A percentile compares a stretch with the other conserved stretches of the same genome.
These are phyloP conservation scores for Boleophthalmus pectinirostris DNA, from an alignment of 2,113 vertebrate species.

Conservation along the genomic window DNA sequence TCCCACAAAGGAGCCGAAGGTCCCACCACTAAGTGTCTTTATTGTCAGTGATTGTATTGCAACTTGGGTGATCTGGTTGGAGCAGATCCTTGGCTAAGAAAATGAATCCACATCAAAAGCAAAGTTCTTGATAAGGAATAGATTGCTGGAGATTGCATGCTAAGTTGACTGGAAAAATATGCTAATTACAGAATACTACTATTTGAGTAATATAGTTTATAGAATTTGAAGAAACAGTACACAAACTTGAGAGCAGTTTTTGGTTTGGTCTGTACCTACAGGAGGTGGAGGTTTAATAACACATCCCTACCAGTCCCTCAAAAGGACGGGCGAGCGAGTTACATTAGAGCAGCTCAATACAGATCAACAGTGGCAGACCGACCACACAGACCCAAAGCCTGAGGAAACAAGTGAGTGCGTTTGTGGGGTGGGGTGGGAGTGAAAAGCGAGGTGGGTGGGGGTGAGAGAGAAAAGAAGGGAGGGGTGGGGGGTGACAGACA, in stretches of 20 bases:
- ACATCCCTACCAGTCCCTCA: slow-evolving; percentile 49
- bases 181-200: background rate
- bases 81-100: too few species aligned
- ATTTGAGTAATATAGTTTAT: background rate
- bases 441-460: slow-evolving; percentile 9
- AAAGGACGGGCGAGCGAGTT: slow-evolving; percentile 47
- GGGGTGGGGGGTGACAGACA: slow-evolving; percentile 40
- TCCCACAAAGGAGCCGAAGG: too few species aligned
- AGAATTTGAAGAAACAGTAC: background rate
- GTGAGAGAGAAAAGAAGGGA: slow-evolving; percentile 4
- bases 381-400: slow-evolving; percentile 42
- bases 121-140: too few species aligned
- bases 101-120: too few species aligned
- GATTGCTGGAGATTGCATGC: too few species aligned
- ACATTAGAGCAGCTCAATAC: slow-evolving; percentile 58
- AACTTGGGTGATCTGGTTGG: too few species aligned
- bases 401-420: background rate
- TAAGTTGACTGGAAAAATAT: too few species aligned
- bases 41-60: too few species aligned
- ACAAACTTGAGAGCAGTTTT: background rate
- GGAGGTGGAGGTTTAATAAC: slow-evolving; percentile 45
- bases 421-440: slow-evolving; percentile 4
- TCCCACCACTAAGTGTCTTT: too few species aligned
- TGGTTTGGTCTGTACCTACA: background rate
- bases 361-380: slow-evolving; percentile 46